Base-by-base conservation (phyloP, 2,113 vertebrate species). In the Sinocyclocheilus anophthalmus region DNA sequence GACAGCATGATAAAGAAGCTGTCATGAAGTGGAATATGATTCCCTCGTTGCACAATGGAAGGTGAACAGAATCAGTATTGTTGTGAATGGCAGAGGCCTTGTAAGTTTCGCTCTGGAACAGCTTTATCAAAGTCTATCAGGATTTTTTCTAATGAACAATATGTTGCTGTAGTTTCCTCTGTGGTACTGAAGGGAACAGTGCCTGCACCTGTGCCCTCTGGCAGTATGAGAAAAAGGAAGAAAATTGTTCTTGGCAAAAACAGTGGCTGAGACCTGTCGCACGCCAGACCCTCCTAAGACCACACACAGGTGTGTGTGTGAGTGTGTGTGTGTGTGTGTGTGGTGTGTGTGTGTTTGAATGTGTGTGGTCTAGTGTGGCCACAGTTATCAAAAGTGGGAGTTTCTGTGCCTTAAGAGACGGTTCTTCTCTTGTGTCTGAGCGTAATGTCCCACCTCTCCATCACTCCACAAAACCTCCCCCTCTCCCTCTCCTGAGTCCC, bases 331-430 rank as follows among this genome's bases (percentile, higher is more conserved):
- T 87, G 84, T 92, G 90, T 90, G 91, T 73, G 90, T 85, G 78
- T 87, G 69, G 90, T 85, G 78, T 87, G 69, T 86, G 69, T 42
- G 78, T 70, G 76, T 33, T 37, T 86, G 76, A 76, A 67, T 88
- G 87, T 88, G 90, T 90, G 94, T 94, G 90, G 90, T 90, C 93
- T 94, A 92, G 92, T 91, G 87, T 85, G 50, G 89, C 88, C 90
- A 90, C 90, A 93, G 84, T 91, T 91, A 91, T 93, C 88, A 90
- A 89, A 91, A 91, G 61, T 89, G 91, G 91, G 89, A 88, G 85
- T 88, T 88, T 88, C 84, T 87, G 85, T 88, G 90, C 87, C 85
- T 88, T 77, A 87, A 91, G 80, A 45, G 42, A 90, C 90, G 91
- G 92, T 93, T 85, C 81, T 86, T 87, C 87, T 87, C 90, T 69